These are phyloP conservation scores for Bubo bubo DNA, from an alignment of 2,113 vertebrate genomes.

Conservation along the genomic window DNA sequence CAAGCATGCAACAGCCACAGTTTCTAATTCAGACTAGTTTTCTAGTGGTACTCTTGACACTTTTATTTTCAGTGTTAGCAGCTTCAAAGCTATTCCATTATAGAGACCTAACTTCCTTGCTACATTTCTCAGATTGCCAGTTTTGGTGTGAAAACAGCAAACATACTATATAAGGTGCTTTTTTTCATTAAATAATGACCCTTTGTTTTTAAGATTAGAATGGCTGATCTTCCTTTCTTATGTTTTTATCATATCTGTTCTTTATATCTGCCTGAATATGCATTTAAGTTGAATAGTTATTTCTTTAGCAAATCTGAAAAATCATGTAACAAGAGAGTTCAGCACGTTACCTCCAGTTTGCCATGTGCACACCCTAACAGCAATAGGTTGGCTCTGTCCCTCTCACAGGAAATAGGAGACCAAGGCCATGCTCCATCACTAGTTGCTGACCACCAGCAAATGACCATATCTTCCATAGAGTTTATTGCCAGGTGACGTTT, in stretches of 20 bases:
- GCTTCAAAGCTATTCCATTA: background rate
- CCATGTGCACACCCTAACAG: slow-evolving; percentile 82
- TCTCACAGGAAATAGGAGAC: slow-evolving; percentile 81
- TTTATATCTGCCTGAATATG: background rate
- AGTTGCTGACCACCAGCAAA: slow-evolving; percentile 89
- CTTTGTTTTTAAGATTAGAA: background rate
- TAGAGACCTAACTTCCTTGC: background rate
- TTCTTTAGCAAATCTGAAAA: background rate
- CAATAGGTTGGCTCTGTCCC: slow-evolving; percentile 85
- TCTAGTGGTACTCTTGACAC: background rate
- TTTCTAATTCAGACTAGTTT: background rate
- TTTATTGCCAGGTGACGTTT: slow-evolving; percentile 82
- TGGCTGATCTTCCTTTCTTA: background rate
- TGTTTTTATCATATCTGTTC: background rate
- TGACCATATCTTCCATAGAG: slow-evolving; percentile 79
- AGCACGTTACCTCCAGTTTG: slow-evolving; percentile 84
- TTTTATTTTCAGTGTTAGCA: background rate
- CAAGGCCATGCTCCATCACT: slow-evolving; percentile 86
- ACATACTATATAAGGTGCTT: background rate
- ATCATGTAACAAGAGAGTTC: background rate
- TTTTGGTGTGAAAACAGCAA: background rate
- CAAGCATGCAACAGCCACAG: background rate
- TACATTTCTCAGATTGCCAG: background rate
- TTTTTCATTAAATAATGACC: background rate
- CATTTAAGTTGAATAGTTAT: background rate